phyloP scores from a whole-genome alignment of 2,113 vertebrate species.

The Pterocles burchelli region DNA sequence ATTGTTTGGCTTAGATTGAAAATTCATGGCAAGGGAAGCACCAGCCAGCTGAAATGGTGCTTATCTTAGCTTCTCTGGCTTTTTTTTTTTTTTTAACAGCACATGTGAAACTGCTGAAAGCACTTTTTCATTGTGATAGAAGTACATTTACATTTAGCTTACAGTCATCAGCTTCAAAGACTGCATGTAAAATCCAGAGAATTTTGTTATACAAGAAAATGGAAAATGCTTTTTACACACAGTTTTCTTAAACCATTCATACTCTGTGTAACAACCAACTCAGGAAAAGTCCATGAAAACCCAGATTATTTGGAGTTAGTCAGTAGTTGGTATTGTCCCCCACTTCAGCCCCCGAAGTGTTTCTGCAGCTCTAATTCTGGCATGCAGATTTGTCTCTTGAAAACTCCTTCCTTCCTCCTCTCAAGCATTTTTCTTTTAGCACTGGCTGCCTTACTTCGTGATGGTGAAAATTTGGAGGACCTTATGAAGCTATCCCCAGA shows the following conservation, averaged over 20 bases:
- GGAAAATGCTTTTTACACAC: neutral
- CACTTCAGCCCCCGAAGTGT: neutral
- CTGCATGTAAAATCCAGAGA: neutral
- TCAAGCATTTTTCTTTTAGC: slow-evolving; percentile 72
- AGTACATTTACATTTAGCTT: neutral
- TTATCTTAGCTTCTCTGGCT: neutral
- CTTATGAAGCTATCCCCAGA: slow-evolving; percentile 96
- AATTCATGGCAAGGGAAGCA: neutral
- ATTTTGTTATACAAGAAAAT: neutral
- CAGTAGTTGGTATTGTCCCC: neutral
- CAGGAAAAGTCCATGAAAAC: neutral
- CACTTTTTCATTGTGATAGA: neutral
- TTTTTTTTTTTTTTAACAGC: neutral
- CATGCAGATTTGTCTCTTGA: neutral
- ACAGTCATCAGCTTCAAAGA: neutral
- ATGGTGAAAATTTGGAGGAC: slow-evolving; percentile 94
- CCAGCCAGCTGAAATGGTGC: neutral
- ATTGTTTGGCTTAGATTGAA: neutral
- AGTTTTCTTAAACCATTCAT: neutral
- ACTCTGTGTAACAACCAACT: neutral
- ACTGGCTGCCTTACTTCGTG: slow-evolving; percentile 91
- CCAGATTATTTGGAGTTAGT: neutral
- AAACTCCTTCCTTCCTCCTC: neutral
- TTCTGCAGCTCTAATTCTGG: neutral
- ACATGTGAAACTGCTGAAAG: neutral